A percentile compares a stretch with the other conserved stretches of the same genome.
phyloP scores from a whole-genome alignment of 2,888 invertebrate genomes.

The Lamproptera curius region DNA sequence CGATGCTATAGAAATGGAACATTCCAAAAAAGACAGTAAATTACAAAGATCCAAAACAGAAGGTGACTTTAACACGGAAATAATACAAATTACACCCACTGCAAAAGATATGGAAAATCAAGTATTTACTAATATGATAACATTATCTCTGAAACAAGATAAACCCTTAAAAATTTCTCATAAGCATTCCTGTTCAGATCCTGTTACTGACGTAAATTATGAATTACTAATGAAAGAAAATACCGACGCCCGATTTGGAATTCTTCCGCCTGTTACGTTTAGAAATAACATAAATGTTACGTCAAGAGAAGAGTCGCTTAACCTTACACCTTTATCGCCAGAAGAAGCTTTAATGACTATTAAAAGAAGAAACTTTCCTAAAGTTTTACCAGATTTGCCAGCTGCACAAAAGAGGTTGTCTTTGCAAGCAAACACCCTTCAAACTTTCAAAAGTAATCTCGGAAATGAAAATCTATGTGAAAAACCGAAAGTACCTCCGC shows the following conservation, averaged over 20 bases:
- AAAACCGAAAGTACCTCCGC: constrained; percentile 77
- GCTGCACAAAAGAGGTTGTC: constrained; percentile 80
- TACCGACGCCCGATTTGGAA: constrained; percentile 44
- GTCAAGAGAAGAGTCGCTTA: constrained; percentile 77
- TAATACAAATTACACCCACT: constrained; percentile 21
- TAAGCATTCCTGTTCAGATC: constrained; percentile 83
- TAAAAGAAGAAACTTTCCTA: constrained; percentile 88
- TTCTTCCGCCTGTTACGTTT: constrained; percentile 66
- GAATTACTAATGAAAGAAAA: constrained; percentile 55
- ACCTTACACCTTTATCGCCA: constrained; percentile 70
- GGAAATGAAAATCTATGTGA: constrained; percentile 52
- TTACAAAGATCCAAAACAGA: constrained; percentile 65
- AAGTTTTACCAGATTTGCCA: constrained; percentile 89
- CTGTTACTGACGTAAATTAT: constrained; percentile 79
- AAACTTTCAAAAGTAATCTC: constrained; percentile 54
- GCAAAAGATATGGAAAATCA: constrained; percentile 35
- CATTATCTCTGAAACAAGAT: constrained; percentile 47
- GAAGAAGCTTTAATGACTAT: constrained; percentile 86
- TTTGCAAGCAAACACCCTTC: constrained; percentile 76
- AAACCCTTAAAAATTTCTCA: constrained; percentile 77
- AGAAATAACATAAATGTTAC: constrained; percentile 86
- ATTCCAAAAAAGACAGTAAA: constrained; percentile 49
- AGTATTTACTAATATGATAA: constrained; percentile 61
- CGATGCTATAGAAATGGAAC: constrained; percentile 56
- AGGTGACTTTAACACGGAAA: constrained; percentile 47